A percentile compares a stretch with the other conserved stretches of the same genome.
Evolutionary conservation across 2,113 vertebrate species (phyloP).

Genomic region (Etia nguti): DNA sequence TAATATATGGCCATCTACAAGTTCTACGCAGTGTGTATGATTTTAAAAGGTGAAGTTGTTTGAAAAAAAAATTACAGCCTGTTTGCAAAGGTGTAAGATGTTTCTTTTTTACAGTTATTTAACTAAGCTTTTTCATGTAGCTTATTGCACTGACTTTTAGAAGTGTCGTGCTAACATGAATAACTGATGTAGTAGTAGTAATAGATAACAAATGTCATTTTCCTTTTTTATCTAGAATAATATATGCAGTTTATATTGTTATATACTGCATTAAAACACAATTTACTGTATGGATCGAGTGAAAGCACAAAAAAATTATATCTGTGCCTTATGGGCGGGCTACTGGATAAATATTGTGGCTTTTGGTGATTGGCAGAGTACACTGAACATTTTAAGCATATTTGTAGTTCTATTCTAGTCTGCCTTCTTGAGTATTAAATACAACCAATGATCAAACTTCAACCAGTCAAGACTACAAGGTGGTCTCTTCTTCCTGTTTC

Average conservation of each 20-base stretch:
- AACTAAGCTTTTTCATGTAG: background rate
- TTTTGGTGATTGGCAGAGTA: background rate
- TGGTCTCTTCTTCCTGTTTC: background rate
- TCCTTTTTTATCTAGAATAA: background rate
- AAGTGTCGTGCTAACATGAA: background rate
- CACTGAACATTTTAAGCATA: background rate
- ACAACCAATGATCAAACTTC: background rate
- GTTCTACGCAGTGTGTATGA: background rate
- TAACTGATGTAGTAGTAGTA: background rate
- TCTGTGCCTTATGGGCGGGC: background rate
- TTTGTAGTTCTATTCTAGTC: background rate
- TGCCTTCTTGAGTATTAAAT: background rate
- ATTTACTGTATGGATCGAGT: background rate
- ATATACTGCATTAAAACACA: background rate
- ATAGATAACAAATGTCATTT: background rate
- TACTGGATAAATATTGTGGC: background rate
- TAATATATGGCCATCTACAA: background rate
- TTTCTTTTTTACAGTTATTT: background rate
- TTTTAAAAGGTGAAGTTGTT: background rate
- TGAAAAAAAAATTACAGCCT: background rate
- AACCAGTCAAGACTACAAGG: background rate
- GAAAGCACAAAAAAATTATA: background rate
- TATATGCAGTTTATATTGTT: background rate
- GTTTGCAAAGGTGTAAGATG: background rate
- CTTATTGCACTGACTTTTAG: background rate